These are phyloP conservation scores for Helicolenus hilgendorfi DNA, from an alignment of 2,797 vertebrate genomes.

Conservation along the genomic window DNA sequence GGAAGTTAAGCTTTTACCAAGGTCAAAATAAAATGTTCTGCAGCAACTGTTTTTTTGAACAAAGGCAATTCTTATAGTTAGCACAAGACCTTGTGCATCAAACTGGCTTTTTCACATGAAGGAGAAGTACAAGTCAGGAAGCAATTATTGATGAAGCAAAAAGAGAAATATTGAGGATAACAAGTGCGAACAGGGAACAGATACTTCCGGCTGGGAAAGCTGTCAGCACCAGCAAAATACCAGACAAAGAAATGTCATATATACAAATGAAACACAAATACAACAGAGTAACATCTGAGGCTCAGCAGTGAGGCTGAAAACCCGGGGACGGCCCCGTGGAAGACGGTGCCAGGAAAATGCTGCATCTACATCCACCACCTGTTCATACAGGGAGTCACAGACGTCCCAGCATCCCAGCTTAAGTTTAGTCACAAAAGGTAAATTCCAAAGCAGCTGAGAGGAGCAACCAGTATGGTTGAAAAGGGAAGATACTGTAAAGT, in stretches of 20 bases:
- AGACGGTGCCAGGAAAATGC: constrained; percentile 50
- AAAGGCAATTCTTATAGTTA: not conserved
- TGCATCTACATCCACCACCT: constrained; percentile 56
- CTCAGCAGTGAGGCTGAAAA: constrained; percentile 47
- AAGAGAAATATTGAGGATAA: constrained; percentile 19
- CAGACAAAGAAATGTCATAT: constrained; percentile 25
- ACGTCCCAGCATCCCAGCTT: constrained; percentile 33
- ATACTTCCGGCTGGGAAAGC: not conserved
- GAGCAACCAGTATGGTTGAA: not conserved
- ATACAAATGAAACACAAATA: constrained; percentile 32
- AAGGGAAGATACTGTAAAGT: not conserved
- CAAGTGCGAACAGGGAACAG: not conserved
- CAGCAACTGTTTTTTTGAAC: constrained; percentile 13
- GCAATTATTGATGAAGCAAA: constrained; percentile 19
- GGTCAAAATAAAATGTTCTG: not conserved
- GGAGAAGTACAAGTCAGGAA: constrained; percentile 6
- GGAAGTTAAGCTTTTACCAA: not conserved
- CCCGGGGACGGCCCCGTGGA: constrained; percentile 16
- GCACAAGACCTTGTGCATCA: not conserved
- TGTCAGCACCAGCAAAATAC: not conserved
- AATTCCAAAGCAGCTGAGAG: constrained; percentile 43
- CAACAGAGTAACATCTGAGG: constrained; percentile 40
- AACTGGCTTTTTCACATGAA: not conserved
- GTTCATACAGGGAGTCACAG: constrained; percentile 57
- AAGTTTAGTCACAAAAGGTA: constrained; percentile 50